A percentile compares a stretch with the other conserved stretches of the same genome.
These are phyloP conservation scores for Epizoanthus fatuus DNA, from an alignment of 92 coral and sea anemone species.

Conservation along the genomic window DNA sequence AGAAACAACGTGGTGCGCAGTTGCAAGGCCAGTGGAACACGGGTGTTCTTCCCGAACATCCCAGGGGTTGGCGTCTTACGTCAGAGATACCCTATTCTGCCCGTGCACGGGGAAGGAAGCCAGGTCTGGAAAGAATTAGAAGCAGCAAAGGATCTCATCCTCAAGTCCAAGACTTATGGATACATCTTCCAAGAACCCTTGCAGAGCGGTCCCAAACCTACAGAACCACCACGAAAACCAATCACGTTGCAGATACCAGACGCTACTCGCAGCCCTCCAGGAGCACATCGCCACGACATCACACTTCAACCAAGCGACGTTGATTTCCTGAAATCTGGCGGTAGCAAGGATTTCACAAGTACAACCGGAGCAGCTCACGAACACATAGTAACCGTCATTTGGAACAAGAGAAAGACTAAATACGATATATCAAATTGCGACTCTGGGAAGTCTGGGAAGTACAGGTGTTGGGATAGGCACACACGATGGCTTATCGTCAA, in stretches of 20 bases:
- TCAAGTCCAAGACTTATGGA: conserved; percentile 49
- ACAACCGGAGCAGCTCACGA: conserved; percentile 14
- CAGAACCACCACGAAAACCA: background rate
- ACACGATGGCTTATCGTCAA: background rate
- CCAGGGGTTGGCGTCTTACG: conserved; percentile 24
- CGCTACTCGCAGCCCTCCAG: background rate
- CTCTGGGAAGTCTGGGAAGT: background rate
- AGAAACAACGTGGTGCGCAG: conserved; percentile 42
- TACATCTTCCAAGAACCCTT: conserved; percentile 43
- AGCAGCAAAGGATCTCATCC: conserved; percentile 46
- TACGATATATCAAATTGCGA: background rate
- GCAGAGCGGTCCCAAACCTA: conserved; percentile 44
- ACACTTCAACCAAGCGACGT: background rate
- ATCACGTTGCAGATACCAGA: background rate
- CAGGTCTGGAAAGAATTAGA: conserved; percentile 48
- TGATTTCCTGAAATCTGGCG: conserved; percentile 9
- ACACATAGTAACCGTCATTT: conserved; percentile 17
- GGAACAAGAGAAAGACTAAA: background rate
- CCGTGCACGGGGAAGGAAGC: conserved; percentile 67
- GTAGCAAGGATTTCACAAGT: background rate
- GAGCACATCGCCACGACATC: conserved; percentile 13
- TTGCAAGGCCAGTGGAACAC: conserved; percentile 18
- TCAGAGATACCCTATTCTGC: conserved; percentile 55
- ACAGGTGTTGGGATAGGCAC: conserved; percentile 8
- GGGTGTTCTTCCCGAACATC: conserved; percentile 28